Evolutionary conservation across 2,888 invertebrate genomes (phyloP), one percentile per base, ranked within the genome.

Genomic region (Lochmaea capreae): DNA sequence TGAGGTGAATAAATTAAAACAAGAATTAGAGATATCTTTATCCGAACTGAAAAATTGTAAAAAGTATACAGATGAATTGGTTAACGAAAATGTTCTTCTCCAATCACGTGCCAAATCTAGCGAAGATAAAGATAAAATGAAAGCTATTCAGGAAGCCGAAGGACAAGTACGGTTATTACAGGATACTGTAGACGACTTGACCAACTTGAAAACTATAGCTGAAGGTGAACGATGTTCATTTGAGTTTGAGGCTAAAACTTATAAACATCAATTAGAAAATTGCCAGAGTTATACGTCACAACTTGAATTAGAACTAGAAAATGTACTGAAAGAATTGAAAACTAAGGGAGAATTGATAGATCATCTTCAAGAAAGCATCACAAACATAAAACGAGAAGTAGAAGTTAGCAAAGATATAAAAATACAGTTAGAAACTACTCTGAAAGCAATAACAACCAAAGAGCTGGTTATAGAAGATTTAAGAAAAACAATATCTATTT

Each of bases 221-320:
- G 82, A 83, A 72, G 80, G 78, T 26, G 83, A 83, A 77, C 82
- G 80, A 70, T 78, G 77, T 61, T 78, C 72, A n/a, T 68, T 80
- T 9, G 79, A 79, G 66, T 78, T 70, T 65, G 76, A 81, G 57
- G 16, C 80, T n/a, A 78, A 77, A 68, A 74, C 78, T 16, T 67
- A 62, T 42, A 67, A 68, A 65, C 75, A 77, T 57, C 67, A 76
- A 54, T 58, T 78, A 49, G 69, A 72, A 54, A 69, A 68, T 54
- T 39, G 66, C 3, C 12, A 59, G 59, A 75, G 69, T 68, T 63
- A 69, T 39, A 42, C 71, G 22, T 46, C 67, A 66, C 54, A 65
- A 16, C 58, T 77, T 33, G 69, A 77, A 57, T 22, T 9, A 16
- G 69, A 78, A 67, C 33, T 75, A 26, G 65, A 73, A 39, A 62